Conservation (phyloP, 2,888 invertebrate species). For the Cheiracanthium punctorium region DNA sequence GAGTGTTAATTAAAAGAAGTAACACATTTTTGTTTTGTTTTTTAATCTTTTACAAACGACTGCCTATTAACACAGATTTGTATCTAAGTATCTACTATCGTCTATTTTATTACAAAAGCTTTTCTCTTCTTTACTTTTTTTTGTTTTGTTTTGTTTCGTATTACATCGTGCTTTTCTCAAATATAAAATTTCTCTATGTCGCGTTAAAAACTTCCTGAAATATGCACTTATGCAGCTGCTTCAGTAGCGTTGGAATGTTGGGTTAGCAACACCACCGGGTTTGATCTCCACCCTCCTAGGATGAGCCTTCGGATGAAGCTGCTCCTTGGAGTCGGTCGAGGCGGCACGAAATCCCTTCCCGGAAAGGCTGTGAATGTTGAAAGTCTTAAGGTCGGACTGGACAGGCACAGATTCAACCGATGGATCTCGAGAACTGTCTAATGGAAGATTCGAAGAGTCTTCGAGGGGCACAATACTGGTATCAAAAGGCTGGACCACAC, state of each 20-base stretch:
- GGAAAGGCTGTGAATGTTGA: conserved; percentile 42
- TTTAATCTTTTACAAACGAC: no score
- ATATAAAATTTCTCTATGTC: neutral
- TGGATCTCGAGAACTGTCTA: conserved; percentile 46
- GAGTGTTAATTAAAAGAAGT: no score
- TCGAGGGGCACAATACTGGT: conserved; percentile 72
- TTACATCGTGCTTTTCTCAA: neutral
- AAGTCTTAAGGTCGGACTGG: conserved; percentile 56
- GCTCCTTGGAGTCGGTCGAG: conserved; percentile 55
- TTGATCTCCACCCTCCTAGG: conserved; percentile 17
- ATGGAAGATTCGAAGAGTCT: conserved; percentile 55
- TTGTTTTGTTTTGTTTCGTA: no score
- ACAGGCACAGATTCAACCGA: conserved; percentile 53
- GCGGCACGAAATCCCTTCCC: conserved; percentile 31
- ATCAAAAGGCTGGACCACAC: conserved; percentile 71
- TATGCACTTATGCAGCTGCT: neutral
- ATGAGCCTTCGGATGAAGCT: conserved; percentile 37
- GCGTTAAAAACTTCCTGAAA: neutral
- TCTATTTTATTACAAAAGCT: neutral
- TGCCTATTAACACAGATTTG: no score
- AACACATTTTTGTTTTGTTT: no score
- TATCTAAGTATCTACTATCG: conserved; percentile 1
- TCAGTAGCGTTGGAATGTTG: conserved; percentile 59
- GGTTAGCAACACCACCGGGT: conserved; percentile 55
- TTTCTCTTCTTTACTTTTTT: no score